Conservation (phyloP, 2,797 vertebrate genomes). For the Poeciliopsis infans region DNA sequence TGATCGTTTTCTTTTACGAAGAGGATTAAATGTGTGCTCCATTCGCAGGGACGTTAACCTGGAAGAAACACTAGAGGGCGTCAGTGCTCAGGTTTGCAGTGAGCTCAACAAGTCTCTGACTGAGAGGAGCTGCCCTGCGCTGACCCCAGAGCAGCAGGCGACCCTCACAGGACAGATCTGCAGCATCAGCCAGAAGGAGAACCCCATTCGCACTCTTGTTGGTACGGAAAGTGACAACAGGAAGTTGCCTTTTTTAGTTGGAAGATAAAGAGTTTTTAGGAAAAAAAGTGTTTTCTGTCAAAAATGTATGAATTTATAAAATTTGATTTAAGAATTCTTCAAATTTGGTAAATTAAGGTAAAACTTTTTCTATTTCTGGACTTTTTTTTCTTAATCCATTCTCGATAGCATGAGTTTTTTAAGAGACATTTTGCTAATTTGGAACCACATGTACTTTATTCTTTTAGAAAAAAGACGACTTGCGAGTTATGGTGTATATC, state of each 20-base stretch:
- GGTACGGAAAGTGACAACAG: conserved; percentile 77
- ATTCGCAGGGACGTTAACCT: conserved; percentile 83
- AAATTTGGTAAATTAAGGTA: neutral
- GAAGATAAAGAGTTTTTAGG: too few relatives aligned
- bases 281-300: neutral
- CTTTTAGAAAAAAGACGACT: neutral
- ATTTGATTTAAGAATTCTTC: neutral
- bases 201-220: conserved; percentile 87
- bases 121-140: conserved; percentile 81
- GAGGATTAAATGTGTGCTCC: neutral
- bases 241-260: neutral
- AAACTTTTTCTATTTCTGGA: neutral
- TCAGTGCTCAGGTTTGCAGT: conserved; percentile 85
- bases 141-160: conserved; percentile 82
- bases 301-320: neutral
- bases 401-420: neutral
- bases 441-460: neutral
- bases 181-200: conserved; percentile 85
- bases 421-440: neutral
- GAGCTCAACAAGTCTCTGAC: conserved; percentile 88
- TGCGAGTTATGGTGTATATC: neutral
- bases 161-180: conserved; percentile 88
- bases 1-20: neutral
- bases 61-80: conserved; percentile 83
- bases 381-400: neutral